Evolutionary conservation across 2,888 invertebrate species (phyloP).

Genomic region (Stenotaenia linearis): DNA sequence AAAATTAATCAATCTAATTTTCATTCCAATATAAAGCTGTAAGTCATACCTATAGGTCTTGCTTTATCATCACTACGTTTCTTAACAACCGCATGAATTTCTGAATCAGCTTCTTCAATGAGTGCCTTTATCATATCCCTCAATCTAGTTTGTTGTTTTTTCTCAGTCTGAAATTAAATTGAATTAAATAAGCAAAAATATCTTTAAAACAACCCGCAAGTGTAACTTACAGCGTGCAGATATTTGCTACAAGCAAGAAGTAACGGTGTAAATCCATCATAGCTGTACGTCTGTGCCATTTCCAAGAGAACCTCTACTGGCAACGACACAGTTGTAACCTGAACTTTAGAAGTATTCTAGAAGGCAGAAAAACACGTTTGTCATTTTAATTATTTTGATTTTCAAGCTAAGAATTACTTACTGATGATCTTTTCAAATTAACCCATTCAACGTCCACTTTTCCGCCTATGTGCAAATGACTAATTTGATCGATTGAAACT

Average conservation of each 20-base stretch:
- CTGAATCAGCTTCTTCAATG: conserved; percentile 37
- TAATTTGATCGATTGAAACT: conserved; percentile 31
- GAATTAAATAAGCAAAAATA: background rate
- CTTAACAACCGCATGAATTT: conserved; percentile 38
- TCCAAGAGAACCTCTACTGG: conserved; percentile 40
- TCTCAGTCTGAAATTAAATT: conserved; percentile 31
- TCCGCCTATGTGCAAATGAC: conserved; percentile 32
- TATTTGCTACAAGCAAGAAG: conserved; percentile 43
- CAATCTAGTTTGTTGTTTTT: conserved; percentile 34
- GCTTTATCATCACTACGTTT: conserved; percentile 37
- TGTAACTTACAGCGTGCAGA: conserved; percentile 35
- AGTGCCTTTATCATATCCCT: conserved; percentile 35
- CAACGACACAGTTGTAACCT: conserved; percentile 30
- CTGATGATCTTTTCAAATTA: conserved; percentile 32
- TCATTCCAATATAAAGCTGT: background rate
- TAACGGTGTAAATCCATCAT: conserved; percentile 46
- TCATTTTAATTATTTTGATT: background rate
- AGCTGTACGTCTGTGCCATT: conserved; percentile 44
- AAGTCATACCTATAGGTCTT: conserved; percentile 35
- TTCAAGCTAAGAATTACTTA: background rate
- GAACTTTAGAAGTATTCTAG: conserved; percentile 30
- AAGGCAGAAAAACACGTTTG: background rate
- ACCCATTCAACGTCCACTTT: conserved; percentile 31
- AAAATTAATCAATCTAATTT: background rate
- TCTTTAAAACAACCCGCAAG: background rate